Conservation (phyloP, 2,113 vertebrate genomes). For the Condylura cristata region DNA sequence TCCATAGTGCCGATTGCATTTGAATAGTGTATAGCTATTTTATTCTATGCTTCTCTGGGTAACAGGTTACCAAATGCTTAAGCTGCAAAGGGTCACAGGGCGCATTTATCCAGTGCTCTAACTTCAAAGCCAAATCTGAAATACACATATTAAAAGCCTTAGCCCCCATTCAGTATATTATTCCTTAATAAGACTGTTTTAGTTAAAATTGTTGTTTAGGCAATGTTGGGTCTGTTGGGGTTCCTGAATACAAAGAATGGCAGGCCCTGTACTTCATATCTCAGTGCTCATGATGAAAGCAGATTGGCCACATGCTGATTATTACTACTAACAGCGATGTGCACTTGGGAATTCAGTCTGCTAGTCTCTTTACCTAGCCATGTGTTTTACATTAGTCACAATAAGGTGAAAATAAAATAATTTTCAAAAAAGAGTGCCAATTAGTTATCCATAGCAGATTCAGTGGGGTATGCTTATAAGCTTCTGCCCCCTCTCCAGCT, state of each 20-base stretch:
- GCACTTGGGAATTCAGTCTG: neutral
- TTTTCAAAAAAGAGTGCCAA: neutral
- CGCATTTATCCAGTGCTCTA: neutral
- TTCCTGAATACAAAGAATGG: neutral
- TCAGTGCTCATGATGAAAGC: neutral
- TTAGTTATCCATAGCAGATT: neutral
- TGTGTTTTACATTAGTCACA: neutral
- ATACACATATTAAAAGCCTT: neutral
- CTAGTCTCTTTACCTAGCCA: neutral
- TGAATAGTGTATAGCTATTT: neutral
- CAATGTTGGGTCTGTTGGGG: neutral
- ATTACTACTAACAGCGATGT: neutral
- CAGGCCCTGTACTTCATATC: neutral
- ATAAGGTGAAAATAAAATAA: neutral
- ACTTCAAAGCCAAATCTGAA: neutral
- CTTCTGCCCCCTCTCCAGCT: fast-evolving
- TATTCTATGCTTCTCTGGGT: neutral
- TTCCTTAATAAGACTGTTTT: neutral
- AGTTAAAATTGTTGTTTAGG: neutral
- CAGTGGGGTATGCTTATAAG: neutral
- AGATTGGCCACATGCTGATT: neutral
- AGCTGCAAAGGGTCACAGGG: neutral
- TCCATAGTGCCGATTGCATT: neutral
- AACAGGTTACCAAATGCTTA: neutral
- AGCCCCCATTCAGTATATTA: neutral